A percentile compares a stretch with the other conserved stretches of the same genome.
Evolutionary conservation across 2,888 invertebrate genomes (phyloP).

Genomic region (Agrotis puta): DNA sequence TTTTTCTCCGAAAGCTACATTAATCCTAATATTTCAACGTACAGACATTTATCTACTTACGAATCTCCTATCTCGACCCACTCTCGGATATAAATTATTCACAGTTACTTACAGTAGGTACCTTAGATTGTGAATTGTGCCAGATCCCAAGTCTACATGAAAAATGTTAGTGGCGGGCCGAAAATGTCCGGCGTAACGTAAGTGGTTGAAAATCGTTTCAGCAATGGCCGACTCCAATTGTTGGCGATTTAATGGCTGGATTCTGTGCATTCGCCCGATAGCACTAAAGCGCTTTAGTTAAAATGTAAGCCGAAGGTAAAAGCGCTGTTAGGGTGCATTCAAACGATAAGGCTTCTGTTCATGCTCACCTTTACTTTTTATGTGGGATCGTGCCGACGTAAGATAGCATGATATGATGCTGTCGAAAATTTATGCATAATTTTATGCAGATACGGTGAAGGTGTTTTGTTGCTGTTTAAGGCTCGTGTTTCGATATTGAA

Average conservation of each 20-base stretch:
- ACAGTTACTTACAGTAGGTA: slow-evolving; percentile 56
- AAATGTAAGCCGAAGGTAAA: slow-evolving; percentile 69
- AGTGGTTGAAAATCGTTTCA: slow-evolving; percentile 78
- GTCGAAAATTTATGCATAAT: slow-evolving; percentile 60
- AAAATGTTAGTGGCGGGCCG: slow-evolving; percentile 73
- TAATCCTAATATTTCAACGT: slow-evolving; percentile 64
- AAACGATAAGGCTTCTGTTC: slow-evolving; percentile 68
- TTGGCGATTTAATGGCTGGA: slow-evolving; percentile 73
- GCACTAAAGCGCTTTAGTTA: slow-evolving; percentile 66
- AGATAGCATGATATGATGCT: slow-evolving; percentile 62
- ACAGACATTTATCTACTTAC: slow-evolving; percentile 63
- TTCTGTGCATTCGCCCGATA: slow-evolving; percentile 68
- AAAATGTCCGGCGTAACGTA: slow-evolving; percentile 72
- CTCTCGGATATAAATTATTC: slow-evolving; percentile 65
- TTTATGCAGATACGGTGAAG: slow-evolving; percentile 44
- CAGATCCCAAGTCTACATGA: slow-evolving; percentile 69
- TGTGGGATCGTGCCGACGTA: slow-evolving; percentile 50
- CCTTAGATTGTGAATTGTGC: slow-evolving; percentile 64
- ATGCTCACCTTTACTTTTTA: slow-evolving; percentile 60
- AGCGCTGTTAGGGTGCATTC: slow-evolving; percentile 68
- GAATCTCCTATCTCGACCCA: slow-evolving; percentile 64
- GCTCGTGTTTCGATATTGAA: slow-evolving; percentile 27
- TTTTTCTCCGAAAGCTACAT: slow-evolving; percentile 51
- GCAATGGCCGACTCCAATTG: slow-evolving; percentile 70
- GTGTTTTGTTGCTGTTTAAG: slow-evolving; percentile 33